These are phyloP conservation scores for Pogonus chalceus DNA, from an alignment of 1,140 invertebrate species.

Conservation along the genomic window DNA sequence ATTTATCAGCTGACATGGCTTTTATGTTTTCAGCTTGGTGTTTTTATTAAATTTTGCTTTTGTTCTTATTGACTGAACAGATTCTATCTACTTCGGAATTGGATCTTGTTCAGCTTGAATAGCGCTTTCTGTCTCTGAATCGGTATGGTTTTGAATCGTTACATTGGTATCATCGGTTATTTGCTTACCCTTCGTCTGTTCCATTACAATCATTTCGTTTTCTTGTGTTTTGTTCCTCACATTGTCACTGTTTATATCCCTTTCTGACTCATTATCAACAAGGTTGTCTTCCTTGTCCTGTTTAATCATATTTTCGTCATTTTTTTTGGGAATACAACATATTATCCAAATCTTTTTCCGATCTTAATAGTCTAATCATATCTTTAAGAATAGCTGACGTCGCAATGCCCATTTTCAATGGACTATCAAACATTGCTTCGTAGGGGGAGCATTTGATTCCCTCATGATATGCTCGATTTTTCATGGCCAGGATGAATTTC, in stretches of 20 bases:
- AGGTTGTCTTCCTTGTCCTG: too few species aligned
- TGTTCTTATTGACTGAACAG: background rate
- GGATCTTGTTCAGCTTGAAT: too few species aligned
- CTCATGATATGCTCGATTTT: slow-evolving; percentile 25
- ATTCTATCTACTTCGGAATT: background rate
- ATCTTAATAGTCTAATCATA: background rate
- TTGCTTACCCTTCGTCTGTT: slow-evolving; percentile 9
- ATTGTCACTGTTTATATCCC: slow-evolving; percentile 9
- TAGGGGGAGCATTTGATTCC: slow-evolving; percentile 26
- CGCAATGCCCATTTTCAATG: background rate
- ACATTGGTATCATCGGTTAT: too few species aligned
- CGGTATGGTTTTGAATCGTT: too few species aligned
- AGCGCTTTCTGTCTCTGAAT: too few species aligned
- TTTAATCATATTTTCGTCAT: slow-evolving; percentile 7
- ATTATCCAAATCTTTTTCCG: background rate
- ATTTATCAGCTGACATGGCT: slow-evolving; percentile 10
- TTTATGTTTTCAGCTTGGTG: slow-evolving; percentile 9
- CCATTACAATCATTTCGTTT: slow-evolving; percentile 8
- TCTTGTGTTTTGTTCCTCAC: too few species aligned
- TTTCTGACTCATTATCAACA: slow-evolving; percentile 7
- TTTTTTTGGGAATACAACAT: slow-evolving; percentile 8
- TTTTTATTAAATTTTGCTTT: background rate
- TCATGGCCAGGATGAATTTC: slow-evolving; percentile 26
- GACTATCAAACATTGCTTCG: slow-evolving; percentile 23
- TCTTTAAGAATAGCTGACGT: background rate